Conservation (phyloP, 2,797 vertebrate species). For the Nannoperca obscura region DNA sequence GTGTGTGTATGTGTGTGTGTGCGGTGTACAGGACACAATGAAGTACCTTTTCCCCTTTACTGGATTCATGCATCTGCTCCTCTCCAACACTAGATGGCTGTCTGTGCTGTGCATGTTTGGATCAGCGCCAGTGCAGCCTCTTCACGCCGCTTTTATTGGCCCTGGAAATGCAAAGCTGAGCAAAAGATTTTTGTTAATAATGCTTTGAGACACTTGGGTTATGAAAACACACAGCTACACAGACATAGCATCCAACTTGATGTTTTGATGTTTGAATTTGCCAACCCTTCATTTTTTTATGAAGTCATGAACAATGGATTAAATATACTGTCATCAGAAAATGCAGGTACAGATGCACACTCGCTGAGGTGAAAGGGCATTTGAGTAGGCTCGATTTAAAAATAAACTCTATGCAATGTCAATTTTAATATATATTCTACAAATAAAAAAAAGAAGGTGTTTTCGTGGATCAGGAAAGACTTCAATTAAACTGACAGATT, state of each 20-base stretch:
- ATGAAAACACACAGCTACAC: constrained; percentile 85
- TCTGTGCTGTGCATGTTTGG: constrained; percentile 75
- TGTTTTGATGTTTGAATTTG: constrained; percentile 86
- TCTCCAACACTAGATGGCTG: constrained; percentile 86
- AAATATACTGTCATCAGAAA: constrained; percentile 81
- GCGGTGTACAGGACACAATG: constrained; percentile 16
- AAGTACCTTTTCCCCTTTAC: constrained; percentile 28
- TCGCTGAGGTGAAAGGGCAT: constrained; percentile 77
- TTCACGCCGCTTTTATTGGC: constrained; percentile 59
- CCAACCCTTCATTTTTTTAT: constrained; percentile 71
- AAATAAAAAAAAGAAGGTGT: constrained; percentile 58
- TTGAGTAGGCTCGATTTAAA: constrained; percentile 74
- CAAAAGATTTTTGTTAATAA: constrained; percentile 83
- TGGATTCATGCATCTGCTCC: constrained; percentile 45
- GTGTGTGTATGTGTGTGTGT: constrained; percentile 31
- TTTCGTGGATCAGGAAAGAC: constrained; percentile 56
- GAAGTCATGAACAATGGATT: constrained; percentile 77
- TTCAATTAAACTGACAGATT: constrained; percentile 71
- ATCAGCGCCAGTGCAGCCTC: constrained; percentile 35
- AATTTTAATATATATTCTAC: constrained; percentile 68
- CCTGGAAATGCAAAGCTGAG: constrained; percentile 74
- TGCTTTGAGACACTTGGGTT: constrained; percentile 83
- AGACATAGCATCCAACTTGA: constrained; percentile 80
- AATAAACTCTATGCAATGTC: constrained; percentile 81
- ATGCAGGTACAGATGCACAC: constrained; percentile 69